Percentiles rank a stretch among this genome's conserved stretches.
These are phyloP conservation scores for Mesitornis unicolor DNA, from an alignment of 2,113 vertebrate genomes.

Conservation along the genomic window DNA sequence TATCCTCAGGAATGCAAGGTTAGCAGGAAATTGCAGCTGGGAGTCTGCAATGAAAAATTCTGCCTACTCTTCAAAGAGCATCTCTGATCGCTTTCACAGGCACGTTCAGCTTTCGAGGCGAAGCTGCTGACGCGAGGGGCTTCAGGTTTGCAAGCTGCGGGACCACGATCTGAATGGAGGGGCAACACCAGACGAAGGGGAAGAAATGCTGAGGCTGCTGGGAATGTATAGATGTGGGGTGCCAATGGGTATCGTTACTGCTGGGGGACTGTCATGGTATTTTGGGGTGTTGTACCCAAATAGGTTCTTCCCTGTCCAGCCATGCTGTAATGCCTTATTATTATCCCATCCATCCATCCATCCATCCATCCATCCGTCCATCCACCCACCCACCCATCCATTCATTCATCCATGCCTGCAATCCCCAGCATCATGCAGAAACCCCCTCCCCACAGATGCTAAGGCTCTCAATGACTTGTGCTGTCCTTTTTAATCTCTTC, in stretches of 20 bases:
- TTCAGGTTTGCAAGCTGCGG: not conserved
- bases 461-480: not conserved
- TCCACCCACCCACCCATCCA: not conserved
- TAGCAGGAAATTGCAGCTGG: conserved; percentile 64
- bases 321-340: not conserved
- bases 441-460: no score
- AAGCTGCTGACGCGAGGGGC: not conserved
- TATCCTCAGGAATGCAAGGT: conserved; percentile 48
- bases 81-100: conserved; percentile 36
- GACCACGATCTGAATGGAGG: not conserved
- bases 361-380: not conserved
- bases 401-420: not conserved
- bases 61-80: conserved; percentile 56
- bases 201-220: not conserved
- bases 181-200: not conserved
- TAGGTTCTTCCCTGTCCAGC: not conserved
- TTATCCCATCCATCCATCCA: not conserved
- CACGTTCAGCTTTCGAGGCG: not conserved
- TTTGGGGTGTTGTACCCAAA: not conserved
- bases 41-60: conserved; percentile 19
- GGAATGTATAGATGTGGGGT: not conserved
- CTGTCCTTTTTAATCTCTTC: not conserved
- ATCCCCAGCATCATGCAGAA: fast-evolving
- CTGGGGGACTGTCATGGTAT: fast-evolving
- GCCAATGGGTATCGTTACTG: no score